Conservation (phyloP, 2,113 vertebrate species). For the Trogon surrucura region DNA sequence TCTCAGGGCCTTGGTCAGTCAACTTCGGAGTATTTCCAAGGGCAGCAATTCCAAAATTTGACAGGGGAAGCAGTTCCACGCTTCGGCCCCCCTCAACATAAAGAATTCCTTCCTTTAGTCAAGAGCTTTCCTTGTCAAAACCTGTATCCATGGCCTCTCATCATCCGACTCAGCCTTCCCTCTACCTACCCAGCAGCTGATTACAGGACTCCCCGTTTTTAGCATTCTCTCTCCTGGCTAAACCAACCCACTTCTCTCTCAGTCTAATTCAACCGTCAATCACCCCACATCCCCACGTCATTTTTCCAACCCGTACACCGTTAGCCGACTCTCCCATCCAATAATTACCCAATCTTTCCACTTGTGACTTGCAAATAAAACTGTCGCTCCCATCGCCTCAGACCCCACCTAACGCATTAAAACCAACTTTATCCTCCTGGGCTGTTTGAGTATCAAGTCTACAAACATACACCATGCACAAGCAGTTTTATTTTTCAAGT, state of each 20-base stretch:
- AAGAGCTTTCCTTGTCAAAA: background rate
- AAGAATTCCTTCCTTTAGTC: background rate
- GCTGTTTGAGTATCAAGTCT: background rate
- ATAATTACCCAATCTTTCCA: background rate
- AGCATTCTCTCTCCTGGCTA: background rate
- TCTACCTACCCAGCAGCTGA: background rate
- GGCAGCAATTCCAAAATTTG: background rate
- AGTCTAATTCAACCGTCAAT: background rate
- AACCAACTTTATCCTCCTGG: background rate
- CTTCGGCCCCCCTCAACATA: background rate
- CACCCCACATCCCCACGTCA: background rate
- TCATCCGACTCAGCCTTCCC: background rate
- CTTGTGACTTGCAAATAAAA: background rate
- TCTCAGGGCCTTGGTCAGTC: background rate
- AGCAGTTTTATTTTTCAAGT: background rate
- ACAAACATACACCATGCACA: background rate
- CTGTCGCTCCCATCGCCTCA: background rate
- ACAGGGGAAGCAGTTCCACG: background rate
- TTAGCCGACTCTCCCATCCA: background rate
- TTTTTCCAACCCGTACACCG: background rate
- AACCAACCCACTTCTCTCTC: background rate
- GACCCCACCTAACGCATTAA: background rate
- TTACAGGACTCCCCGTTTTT: background rate
- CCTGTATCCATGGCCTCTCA: background rate
- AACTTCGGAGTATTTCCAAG: background rate